phyloP scores from a whole-genome alignment of 2,797 vertebrate species.

The Hylomyscus alleni region DNA sequence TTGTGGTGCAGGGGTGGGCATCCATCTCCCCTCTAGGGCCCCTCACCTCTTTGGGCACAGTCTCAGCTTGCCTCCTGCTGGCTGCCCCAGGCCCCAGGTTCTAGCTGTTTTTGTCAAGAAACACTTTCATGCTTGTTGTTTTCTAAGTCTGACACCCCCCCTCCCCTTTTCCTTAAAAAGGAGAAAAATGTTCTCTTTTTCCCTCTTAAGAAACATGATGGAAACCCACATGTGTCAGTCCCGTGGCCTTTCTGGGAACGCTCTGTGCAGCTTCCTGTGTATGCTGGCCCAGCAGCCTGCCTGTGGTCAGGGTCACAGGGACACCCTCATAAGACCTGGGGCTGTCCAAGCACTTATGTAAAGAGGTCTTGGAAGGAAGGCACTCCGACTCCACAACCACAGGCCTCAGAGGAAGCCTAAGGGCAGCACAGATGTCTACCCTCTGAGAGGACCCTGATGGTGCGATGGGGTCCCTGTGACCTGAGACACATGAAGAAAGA shows the following conservation, averaged over 20 bases:
- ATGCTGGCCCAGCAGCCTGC: constrained; percentile 53
- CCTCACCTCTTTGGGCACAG: not conserved
- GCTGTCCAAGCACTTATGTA: constrained; percentile 73
- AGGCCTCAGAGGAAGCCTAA: not conserved
- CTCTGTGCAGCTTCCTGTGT: constrained; percentile 72
- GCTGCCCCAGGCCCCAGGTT: not conserved
- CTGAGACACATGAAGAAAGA: rapidly evolving
- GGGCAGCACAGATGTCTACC: not conserved
- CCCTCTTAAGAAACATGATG: constrained; percentile 75
- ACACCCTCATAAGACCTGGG: constrained; percentile 35
- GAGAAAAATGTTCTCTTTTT: constrained; percentile 44
- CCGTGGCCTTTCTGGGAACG: constrained; percentile 77
- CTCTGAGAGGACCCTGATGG: not conserved
- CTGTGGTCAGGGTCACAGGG: constrained; percentile 73
- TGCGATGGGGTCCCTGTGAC: not conserved
- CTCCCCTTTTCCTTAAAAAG: not conserved
- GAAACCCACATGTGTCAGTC: constrained; percentile 80
- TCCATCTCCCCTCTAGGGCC: not conserved
- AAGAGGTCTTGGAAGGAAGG: constrained; percentile 63
- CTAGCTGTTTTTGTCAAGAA: constrained; percentile 67
- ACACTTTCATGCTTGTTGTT: constrained; percentile 60
- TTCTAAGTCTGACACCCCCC: constrained; percentile 55
- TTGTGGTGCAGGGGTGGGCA: rapidly evolving
- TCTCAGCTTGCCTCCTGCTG: not conserved
- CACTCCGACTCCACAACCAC: not conserved